Evolutionary conservation across 2,113 vertebrate species (phyloP).

Genomic region (Pongo abelii): DNA sequence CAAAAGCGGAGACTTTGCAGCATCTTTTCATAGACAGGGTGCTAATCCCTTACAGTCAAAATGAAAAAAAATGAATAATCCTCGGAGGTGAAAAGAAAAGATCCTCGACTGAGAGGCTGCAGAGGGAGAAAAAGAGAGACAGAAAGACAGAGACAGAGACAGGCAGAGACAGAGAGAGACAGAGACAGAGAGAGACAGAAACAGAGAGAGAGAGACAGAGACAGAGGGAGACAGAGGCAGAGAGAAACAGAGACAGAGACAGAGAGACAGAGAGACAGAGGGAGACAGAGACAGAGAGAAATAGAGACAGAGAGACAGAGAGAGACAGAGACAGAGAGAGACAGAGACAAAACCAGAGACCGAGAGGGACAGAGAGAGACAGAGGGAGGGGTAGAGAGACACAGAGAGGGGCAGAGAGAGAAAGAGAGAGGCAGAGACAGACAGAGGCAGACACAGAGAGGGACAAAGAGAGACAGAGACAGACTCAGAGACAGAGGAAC

Average conservation of each 20-base stretch:
- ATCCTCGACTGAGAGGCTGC: background rate
- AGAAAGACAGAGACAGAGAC: background rate
- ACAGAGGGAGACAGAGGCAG: background rate
- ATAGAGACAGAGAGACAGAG: background rate
- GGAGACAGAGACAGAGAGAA: background rate
- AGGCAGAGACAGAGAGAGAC: background rate
- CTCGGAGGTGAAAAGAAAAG: background rate
- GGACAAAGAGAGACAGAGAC: background rate
- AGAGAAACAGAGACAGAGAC: background rate
- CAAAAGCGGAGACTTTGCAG: background rate
- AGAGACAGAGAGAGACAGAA: background rate
- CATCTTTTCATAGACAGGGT: background rate
- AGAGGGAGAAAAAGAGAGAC: background rate
- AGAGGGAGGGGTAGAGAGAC: background rate
- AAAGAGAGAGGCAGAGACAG: background rate
- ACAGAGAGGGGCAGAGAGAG: background rate
- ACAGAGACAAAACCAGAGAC: background rate
- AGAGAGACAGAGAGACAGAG: background rate
- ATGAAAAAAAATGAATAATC: background rate
- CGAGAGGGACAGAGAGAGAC: background rate
- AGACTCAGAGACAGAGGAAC: background rate
- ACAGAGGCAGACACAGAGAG: background rate
- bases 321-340: background rate
- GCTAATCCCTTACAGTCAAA: background rate
- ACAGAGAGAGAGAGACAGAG: background rate